Conservation (phyloP, 2,888 invertebrate species). For the Noctua comes region DNA sequence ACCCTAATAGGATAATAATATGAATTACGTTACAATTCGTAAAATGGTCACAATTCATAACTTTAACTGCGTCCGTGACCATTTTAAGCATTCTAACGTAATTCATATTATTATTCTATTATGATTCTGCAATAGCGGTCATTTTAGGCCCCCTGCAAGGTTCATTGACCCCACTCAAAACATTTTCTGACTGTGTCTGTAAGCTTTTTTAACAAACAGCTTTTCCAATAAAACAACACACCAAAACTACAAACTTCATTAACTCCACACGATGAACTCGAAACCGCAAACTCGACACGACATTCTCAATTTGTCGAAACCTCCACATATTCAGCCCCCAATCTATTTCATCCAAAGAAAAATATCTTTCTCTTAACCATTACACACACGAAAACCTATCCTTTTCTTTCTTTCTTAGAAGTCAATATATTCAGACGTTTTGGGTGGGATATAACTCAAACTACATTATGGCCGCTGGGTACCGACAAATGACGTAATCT, state of each 20-base stretch:
- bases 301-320: slow-evolving; percentile 19
- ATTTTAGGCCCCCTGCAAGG: too few species aligned
- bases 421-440: slow-evolving; percentile 53
- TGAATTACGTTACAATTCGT: too few species aligned
- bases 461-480: slow-evolving; percentile 38
- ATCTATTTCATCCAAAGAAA: slow-evolving; percentile 39
- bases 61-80: too few species aligned
- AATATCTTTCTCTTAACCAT: slow-evolving; percentile 34
- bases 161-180: not conserved
- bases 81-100: too few species aligned
- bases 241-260: slow-evolving; percentile 1
- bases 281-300: slow-evolving; percentile 2
- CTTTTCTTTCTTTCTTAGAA: slow-evolving; percentile 16
- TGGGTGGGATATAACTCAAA: slow-evolving; percentile 47
- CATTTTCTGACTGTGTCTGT: not conserved
- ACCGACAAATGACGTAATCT: slow-evolving; percentile 57
- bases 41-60: too few species aligned
- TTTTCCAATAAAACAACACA: not conserved
- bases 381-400: slow-evolving; percentile 31
- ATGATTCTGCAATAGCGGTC: too few species aligned
- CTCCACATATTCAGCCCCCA: slow-evolving; percentile 8
- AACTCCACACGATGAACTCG: not conserved
- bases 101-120: too few species aligned
- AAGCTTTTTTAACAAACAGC: not conserved
- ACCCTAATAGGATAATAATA: too few species aligned